phyloP scores from a whole-genome alignment of 2,113 vertebrate genomes.

The Seriola dumerili region DNA sequence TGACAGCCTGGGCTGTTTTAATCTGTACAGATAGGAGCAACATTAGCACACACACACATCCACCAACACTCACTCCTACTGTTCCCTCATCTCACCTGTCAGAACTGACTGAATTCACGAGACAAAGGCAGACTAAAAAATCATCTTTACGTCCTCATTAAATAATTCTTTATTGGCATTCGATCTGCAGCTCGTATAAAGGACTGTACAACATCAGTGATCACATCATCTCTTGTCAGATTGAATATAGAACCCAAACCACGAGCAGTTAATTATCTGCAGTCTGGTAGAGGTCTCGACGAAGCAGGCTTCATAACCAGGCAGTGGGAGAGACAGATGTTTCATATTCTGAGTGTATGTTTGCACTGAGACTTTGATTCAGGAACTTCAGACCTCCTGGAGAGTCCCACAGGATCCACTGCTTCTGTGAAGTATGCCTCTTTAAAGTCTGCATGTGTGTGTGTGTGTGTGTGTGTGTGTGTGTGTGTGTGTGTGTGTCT shows the following conservation, averaged over 20 bases:
- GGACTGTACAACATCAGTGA: not conserved
- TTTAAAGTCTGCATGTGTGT: slow-evolving; percentile 36
- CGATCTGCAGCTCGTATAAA: not conserved
- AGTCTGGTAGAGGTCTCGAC: not conserved
- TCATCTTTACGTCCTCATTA: not conserved
- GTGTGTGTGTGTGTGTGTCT: too few relatives aligned
- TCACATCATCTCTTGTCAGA: not conserved
- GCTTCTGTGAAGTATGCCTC: slow-evolving; percentile 47
- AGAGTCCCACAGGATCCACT: slow-evolving; percentile 29
- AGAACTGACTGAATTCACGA: not conserved
- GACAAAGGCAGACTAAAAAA: not conserved
- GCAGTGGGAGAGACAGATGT: slow-evolving; percentile 15
- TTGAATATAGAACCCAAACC: not conserved
- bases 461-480: not conserved
- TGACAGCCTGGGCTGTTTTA: not conserved
- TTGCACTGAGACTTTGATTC: slow-evolving; percentile 50
- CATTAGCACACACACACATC: not conserved
- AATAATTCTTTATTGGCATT: not conserved
- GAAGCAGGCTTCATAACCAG: slow-evolving; percentile 9
- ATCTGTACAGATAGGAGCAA: not conserved
- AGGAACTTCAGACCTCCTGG: slow-evolving; percentile 35
- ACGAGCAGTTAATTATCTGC: not conserved
- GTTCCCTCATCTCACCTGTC: not conserved
- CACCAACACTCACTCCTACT: not conserved
- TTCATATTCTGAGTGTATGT: slow-evolving; percentile 45